Evolutionary conservation across 1,140 invertebrate genomes (phyloP).

Genomic region (Hycleus phaleratus): DNA sequence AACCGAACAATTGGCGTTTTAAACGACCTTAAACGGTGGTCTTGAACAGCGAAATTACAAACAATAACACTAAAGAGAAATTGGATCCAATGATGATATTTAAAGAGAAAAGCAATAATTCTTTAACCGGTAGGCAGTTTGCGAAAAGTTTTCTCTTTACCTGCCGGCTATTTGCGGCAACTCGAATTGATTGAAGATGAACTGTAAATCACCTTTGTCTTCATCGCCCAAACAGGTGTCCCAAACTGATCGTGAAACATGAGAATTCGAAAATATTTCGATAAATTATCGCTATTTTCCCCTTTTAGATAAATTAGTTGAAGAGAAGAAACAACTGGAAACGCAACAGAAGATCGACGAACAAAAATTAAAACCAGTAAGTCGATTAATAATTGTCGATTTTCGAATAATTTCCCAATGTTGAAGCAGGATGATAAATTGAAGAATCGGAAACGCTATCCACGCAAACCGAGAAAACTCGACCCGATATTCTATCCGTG

Average conservation of each 20-base stretch:
- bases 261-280: not conserved
- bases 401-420: not conserved
- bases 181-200: too few species aligned
- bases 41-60: too few species aligned
- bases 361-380: slow-evolving; percentile 24
- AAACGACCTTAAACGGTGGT: too few species aligned
- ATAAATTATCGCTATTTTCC: not conserved
- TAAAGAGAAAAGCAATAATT: too few species aligned
- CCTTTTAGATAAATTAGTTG: slow-evolving; percentile 31
- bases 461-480: slow-evolving; percentile 14
- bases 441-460: slow-evolving; percentile 7
- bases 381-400: not conserved
- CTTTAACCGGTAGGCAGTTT: too few species aligned
- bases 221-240: too few species aligned
- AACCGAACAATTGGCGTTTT: too few species aligned
- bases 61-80: too few species aligned
- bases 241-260: too few species aligned
- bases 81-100: too few species aligned
- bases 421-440: slow-evolving; percentile 33
- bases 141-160: too few species aligned
- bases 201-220: too few species aligned
- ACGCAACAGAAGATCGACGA: slow-evolving; percentile 20
- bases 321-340: slow-evolving; percentile 26
- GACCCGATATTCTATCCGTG: slow-evolving; percentile 19
- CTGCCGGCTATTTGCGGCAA: not conserved